Evolutionary conservation across 1,140 invertebrate genomes (phyloP), one percentile per base, ranked within the genome.

Genomic region (Pemphigus obesinymphae): DNA sequence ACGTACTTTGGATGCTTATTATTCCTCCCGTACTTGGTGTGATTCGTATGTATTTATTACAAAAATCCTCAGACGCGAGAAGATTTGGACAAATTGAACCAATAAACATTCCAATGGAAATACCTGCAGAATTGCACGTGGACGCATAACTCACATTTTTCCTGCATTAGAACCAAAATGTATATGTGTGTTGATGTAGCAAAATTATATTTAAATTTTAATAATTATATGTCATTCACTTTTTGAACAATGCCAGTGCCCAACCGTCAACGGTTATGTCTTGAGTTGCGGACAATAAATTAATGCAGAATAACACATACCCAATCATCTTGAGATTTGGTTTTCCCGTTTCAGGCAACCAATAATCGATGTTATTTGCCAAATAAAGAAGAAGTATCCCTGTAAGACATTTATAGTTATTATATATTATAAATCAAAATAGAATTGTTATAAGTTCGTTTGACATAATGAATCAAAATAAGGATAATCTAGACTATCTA

Each of bases 261-360:
- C n/a, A n/a, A n/a, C n/a, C n/a, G n/a, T n/a, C 98, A 1, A 99
- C 97, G 73, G 97, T 97, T 86, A 99, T 99, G 88, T 99, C 98
- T 89, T 99, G 98, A 31, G 97, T 99, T 2, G 98, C 97, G 13
- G 97, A 97, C 80, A 99, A 89, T 85, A 98, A 97, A 85, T 98
- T 98, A 0, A 99, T 88, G 68, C 91, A 88, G 85, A 99, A 95
- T 88, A 99, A 99, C 63, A 95, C 89, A n/a, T 90, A 84, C 10
- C 96, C 97, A 6, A 99, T 87, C 34, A 93, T 86, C 93, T 86
- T 95, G 93, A 0, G 96, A 94, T 23, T 89, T 37, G n/a, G 17
- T 43, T 29, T 80, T 34, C 85, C 85, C 0, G 61, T 20, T 13
- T 63, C 29, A n/a, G 61, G 61, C 10, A 63, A n/a, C 61, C 31